Evolutionary conservation across 1,140 invertebrate genomes (phyloP).

Genomic region (Bathynomus jamesi): DNA sequence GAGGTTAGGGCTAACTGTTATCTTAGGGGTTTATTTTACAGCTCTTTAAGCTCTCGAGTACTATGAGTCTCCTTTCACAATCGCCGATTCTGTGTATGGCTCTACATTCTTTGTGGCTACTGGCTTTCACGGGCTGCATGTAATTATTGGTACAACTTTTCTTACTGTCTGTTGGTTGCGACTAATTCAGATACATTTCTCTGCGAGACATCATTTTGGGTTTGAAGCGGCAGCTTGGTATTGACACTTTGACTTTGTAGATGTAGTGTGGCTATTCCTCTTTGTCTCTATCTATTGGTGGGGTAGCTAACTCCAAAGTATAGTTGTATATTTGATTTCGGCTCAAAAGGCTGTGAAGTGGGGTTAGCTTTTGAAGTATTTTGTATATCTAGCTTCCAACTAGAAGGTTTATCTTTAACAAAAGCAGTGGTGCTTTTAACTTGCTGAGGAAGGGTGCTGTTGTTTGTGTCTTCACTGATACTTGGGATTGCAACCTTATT

Average conservation of each 20-base stretch:
- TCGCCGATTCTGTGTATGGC: slow-evolving; percentile 56
- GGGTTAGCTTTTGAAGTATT: slow-evolving; percentile 58
- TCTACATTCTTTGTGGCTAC: slow-evolving; percentile 61
- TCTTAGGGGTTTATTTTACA: slow-evolving; percentile 51
- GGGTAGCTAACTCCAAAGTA: no score
- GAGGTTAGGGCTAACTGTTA: slow-evolving; percentile 48
- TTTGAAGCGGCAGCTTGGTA: no score
- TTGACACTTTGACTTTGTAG: slow-evolving; percentile 67
- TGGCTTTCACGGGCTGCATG: slow-evolving; percentile 64
- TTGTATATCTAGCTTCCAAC: no score
- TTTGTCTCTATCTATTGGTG: slow-evolving; percentile 61
- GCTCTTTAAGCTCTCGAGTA: slow-evolving; percentile 43
- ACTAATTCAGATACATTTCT: no score
- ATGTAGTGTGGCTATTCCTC: slow-evolving; percentile 62
- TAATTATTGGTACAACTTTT: slow-evolving; percentile 59
- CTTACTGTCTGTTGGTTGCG: no score
- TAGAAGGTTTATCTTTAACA: slow-evolving; percentile 48
- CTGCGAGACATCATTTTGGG: no score
- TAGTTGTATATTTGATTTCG: slow-evolving; percentile 44
- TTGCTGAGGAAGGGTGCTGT: slow-evolving; percentile 29
- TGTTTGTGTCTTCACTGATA: not conserved
- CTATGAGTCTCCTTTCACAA: slow-evolving; percentile 48
- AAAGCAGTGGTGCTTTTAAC: slow-evolving; percentile 48
- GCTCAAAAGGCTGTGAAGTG: slow-evolving; percentile 49
- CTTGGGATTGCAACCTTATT: not conserved